These are phyloP conservation scores for Mamestra configurata DNA, from an alignment of 1,140 invertebrate genomes.

Conservation along the genomic window DNA sequence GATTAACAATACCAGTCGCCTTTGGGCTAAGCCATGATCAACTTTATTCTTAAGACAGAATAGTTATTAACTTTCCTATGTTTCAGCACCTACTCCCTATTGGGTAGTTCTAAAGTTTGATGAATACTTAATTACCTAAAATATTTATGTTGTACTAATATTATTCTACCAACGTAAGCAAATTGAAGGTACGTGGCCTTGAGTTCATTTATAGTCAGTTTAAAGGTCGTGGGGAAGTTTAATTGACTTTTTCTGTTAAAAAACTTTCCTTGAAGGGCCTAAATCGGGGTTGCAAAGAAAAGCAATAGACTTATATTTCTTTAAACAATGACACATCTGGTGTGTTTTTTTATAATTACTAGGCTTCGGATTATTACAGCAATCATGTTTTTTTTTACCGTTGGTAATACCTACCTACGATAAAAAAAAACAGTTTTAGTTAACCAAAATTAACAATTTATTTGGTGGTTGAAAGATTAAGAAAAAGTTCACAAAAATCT, in stretches of 20 bases:
- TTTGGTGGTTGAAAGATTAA: no score
- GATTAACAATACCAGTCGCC: no score
- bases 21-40: no score
- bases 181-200: not conserved
- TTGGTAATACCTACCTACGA: no score
- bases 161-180: not conserved
- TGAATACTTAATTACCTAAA: not conserved
- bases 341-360: not conserved
- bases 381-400: no score
- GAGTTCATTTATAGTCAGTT: not conserved
- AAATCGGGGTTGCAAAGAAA: not conserved
- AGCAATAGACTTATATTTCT: not conserved
- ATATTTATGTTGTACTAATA: not conserved
- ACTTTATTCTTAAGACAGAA: no score
- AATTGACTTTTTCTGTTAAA: conserved; percentile 7
- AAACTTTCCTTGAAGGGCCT: not conserved
- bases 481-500: no score
- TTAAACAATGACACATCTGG: not conserved
- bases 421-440: no score
- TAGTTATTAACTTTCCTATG: no score
- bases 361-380: no score
- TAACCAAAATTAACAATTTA: no score
- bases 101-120: not conserved
- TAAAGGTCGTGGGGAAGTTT: not conserved
- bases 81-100: no score